Evolutionary conservation across 2,888 invertebrate species (phyloP).

Genomic region (Tuberolachnus salignus): DNA sequence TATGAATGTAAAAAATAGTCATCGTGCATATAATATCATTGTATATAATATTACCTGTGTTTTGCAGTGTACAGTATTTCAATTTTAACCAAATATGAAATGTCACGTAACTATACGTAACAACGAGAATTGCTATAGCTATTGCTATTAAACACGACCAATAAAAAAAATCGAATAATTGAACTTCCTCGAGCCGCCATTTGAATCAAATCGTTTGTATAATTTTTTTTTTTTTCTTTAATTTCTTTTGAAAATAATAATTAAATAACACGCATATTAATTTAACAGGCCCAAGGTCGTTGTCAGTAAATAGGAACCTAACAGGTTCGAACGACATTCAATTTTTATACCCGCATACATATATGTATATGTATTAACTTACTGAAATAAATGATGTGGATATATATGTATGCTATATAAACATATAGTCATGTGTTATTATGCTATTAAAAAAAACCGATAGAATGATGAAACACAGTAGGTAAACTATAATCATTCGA

Average conservation of each 20-base stretch:
- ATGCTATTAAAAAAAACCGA: slow-evolving; percentile 3
- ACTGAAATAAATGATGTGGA: slow-evolving; percentile 6
- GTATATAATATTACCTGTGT: too few species aligned
- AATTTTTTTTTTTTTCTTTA: not conserved
- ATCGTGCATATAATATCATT: too few species aligned
- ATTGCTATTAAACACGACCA: too few species aligned
- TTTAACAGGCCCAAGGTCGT: slow-evolving; percentile 19
- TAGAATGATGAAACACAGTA: not conserved
- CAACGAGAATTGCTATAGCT: too few species aligned
- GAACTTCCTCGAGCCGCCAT: too few species aligned
- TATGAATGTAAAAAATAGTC: too few species aligned
- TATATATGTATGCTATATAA: not conserved
- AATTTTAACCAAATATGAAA: too few species aligned
- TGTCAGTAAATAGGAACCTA: not conserved
- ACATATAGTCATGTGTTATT: not conserved
- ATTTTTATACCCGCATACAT: not conserved
- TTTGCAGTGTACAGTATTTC: too few species aligned
- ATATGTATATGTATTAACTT: not conserved
- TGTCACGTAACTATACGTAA: too few species aligned
- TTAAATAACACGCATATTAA: not conserved
- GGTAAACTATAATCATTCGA: not conserved
- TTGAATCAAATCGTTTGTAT: too few species aligned
- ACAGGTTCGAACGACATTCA: slow-evolving; percentile 25
- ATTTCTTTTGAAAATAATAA: not conserved
- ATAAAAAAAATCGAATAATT: too few species aligned